These are phyloP conservation scores for Trogon surrucura DNA, from an alignment of 2,113 vertebrate genomes.

Conservation along the genomic window DNA sequence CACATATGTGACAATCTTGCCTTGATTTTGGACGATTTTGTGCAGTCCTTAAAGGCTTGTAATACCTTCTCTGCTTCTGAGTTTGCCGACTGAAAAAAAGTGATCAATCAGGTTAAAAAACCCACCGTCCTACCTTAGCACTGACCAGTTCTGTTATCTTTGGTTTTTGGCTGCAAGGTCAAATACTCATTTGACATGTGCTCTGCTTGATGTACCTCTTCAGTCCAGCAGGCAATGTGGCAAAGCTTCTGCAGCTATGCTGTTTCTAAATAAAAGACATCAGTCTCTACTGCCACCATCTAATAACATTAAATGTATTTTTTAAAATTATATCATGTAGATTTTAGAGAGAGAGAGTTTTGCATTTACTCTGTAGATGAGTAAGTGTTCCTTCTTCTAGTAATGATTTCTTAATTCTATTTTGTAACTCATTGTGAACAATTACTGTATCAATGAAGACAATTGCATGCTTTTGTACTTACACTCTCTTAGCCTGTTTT, in stretches of 20 bases:
- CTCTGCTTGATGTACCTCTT: neutral
- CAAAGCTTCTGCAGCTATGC: neutral
- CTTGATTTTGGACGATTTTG: neutral
- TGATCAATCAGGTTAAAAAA: neutral
- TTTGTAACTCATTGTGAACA: neutral
- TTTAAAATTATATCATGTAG: neutral
- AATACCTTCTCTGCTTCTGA: neutral
- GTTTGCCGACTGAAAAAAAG: neutral
- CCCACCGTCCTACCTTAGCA: neutral
- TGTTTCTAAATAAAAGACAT: slow-evolving; percentile 5
- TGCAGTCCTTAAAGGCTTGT: neutral
- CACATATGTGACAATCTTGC: neutral
- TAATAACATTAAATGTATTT: neutral
- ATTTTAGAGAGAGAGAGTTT: neutral
- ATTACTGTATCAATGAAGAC: slow-evolving; percentile 6
- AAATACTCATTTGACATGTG: neutral
- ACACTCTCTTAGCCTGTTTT: slow-evolving; percentile 2
- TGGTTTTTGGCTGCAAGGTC: neutral
- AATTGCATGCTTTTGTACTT: neutral
- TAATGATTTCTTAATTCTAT: slow-evolving; percentile 18
- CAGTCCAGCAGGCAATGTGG: neutral
- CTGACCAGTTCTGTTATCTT: neutral
- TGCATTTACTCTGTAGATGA: neutral
- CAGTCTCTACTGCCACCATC: neutral
- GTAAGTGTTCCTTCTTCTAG: neutral